Percentiles rank a stretch among this genome's conserved stretches.
phyloP scores from a whole-genome alignment of 2,797 vertebrate genomes.

The Pteronotus mesoamericanus region DNA sequence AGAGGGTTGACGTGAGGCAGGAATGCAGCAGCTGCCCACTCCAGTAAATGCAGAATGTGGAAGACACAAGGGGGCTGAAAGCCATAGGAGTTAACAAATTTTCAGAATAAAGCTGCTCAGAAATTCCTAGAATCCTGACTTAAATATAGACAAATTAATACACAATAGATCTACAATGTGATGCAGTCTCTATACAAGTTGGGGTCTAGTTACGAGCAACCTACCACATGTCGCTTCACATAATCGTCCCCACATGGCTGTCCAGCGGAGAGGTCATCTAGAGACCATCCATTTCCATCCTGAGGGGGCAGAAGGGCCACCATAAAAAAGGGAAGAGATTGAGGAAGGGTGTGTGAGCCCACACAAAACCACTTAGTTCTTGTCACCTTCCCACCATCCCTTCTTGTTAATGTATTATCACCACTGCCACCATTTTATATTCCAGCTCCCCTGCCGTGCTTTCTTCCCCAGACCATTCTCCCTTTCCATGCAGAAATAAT shows the following conservation, averaged over 20 bases:
- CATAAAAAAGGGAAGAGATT: not conserved
- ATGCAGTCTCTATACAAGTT: not conserved
- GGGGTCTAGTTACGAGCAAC: not conserved
- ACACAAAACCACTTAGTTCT: not conserved
- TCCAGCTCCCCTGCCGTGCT: not conserved
- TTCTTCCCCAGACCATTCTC: not conserved
- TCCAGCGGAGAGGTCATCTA: not conserved
- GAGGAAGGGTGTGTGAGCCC: not conserved
- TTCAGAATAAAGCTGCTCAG: not conserved
- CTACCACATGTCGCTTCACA: not conserved
- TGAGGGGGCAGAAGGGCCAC: not conserved
- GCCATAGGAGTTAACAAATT: not conserved
- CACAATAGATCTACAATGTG: not conserved
- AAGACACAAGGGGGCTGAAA: not conserved
- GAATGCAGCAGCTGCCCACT: not conserved
- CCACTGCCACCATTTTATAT: too few species aligned
- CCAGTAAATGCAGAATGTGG: not conserved
- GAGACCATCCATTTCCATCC: not conserved
- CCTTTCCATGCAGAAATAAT: not conserved
- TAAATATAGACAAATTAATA: not conserved
- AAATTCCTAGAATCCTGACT: not conserved
- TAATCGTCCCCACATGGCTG: not conserved
- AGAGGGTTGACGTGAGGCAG: not conserved
- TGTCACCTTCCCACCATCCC: too few species aligned
- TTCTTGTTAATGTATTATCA: not conserved